phyloP scores from a whole-genome alignment of 2,113 vertebrate species.

The Rhinogobius similis region DNA sequence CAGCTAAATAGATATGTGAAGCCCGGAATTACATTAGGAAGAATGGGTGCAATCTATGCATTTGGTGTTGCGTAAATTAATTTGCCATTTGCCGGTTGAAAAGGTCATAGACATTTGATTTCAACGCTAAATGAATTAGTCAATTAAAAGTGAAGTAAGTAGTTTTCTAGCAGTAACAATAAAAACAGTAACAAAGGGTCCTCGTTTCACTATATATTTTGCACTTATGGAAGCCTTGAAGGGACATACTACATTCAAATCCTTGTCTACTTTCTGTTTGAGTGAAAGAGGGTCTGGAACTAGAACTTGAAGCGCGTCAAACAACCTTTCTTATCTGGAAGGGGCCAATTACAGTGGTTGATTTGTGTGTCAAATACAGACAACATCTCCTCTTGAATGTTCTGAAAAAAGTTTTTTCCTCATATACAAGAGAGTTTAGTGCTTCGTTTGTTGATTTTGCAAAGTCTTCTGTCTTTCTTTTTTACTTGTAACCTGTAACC shows the following conservation, averaged over 20 bases:
- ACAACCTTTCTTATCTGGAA: too few relatives aligned
- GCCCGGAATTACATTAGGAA: slow-evolving; percentile 20
- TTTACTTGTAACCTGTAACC: too few relatives aligned
- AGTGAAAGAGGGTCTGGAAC: too few relatives aligned
- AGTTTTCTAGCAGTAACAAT: background rate
- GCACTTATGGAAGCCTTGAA: background rate
- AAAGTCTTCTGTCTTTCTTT: too few relatives aligned
- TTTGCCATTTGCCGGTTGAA: background rate
- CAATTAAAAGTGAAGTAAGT: background rate
- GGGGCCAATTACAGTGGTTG: too few relatives aligned
- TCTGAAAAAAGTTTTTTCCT: too few relatives aligned
- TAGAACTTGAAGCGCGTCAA: too few relatives aligned
- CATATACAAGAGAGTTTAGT: too few relatives aligned
- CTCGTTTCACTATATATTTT: background rate
- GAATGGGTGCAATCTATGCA: background rate
- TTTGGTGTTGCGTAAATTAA: background rate
- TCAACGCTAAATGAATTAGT: background rate
- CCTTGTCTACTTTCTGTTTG: too few relatives aligned
- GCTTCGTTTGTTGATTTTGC: too few relatives aligned
- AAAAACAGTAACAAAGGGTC: background rate
- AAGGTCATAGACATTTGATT: background rate
- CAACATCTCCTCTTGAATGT: too few relatives aligned
- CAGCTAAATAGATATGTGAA: slow-evolving; percentile 15
- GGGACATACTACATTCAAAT: slow-evolving; percentile 7
- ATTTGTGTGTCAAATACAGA: too few relatives aligned